Evolutionary conservation across 92 coral and sea anemone genomes (phyloP).

Genomic region (Zoanthus solanderi): DNA sequence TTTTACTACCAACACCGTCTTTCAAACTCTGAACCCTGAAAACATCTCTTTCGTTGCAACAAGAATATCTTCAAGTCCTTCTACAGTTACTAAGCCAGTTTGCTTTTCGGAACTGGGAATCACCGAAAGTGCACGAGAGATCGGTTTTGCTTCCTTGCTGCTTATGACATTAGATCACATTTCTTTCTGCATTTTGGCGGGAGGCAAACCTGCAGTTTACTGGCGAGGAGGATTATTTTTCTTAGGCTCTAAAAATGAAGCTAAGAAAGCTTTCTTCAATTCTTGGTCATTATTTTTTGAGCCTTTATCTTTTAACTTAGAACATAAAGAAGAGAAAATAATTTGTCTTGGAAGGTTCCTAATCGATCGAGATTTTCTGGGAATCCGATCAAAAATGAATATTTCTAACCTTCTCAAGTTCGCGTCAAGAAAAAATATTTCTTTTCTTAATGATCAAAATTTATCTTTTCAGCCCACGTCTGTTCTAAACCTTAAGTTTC

Average conservation of each 20-base stretch:
- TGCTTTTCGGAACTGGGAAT: slow-evolving; percentile 28
- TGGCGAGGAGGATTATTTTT: slow-evolving; percentile 28
- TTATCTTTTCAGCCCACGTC: slow-evolving; percentile 9
- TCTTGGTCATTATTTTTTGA: slow-evolving; percentile 29
- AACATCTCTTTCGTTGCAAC: slow-evolving; percentile 7
- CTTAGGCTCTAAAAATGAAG: not conserved
- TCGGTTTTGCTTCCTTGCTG: slow-evolving; percentile 22
- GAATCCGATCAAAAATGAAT: not conserved
- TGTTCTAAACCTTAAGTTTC: slow-evolving; percentile 13
- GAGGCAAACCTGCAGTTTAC: slow-evolving; percentile 15
- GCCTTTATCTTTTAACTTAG: not conserved
- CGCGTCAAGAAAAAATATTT: not conserved
- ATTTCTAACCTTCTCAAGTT: not conserved
- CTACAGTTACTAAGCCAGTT: not conserved
- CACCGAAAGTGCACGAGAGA: not conserved
- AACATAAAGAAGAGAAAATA: not conserved
- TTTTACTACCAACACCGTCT: not conserved
- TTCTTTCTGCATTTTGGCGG: slow-evolving; percentile 24
- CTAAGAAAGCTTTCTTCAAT: not conserved
- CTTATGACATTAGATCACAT: slow-evolving; percentile 36
- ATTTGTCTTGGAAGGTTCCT: slow-evolving; percentile 20
- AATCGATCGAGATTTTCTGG: not conserved
- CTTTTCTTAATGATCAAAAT: not conserved
- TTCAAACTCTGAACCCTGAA: not conserved
- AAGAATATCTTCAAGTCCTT: not conserved